Conservation (phyloP, 37 sponge, comb jelly and placozoan species). For the Beroe ovata region DNA sequence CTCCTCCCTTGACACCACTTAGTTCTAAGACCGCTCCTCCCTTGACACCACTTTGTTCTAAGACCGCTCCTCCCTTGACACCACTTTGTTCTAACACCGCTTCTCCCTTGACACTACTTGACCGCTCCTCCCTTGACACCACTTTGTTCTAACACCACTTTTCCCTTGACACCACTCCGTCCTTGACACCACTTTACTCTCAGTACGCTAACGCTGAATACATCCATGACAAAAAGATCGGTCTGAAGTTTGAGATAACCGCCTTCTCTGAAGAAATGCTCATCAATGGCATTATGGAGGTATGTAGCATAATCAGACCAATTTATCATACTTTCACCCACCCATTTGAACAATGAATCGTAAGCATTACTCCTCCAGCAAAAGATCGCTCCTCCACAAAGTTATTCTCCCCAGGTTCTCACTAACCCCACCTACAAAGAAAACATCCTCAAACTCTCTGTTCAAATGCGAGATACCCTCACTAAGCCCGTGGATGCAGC, state of each 20-base stretch:
- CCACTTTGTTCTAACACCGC: neutral
- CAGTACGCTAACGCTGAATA: constrained; percentile 64
- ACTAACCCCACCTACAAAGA: constrained; percentile 18
- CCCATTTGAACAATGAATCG: too few relatives aligned
- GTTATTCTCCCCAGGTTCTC: too few relatives aligned
- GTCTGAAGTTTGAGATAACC: constrained; percentile 29
- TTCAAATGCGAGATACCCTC: constrained; percentile 30
- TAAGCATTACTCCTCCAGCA: neutral
- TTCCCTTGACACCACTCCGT: neutral
- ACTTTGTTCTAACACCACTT: neutral
- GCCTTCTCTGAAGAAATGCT: constrained; percentile 66
- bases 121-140: neutral
- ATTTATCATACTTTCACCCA: neutral
- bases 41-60: neutral
- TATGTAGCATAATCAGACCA: neutral
- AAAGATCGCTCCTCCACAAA: neutral
- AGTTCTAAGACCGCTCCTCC: neutral
- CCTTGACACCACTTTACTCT: neutral
- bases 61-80: too few relatives aligned
- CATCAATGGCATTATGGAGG: constrained; percentile 58
- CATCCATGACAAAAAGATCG: constrained; percentile 14
- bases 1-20: neutral
- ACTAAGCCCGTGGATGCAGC: constrained; percentile 17
- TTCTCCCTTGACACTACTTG: neutral
- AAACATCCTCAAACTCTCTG: constrained; percentile 60